These are phyloP conservation scores for Spea hammondii DNA, from an alignment of 2,797 vertebrate genomes.

Conservation along the genomic window DNA sequence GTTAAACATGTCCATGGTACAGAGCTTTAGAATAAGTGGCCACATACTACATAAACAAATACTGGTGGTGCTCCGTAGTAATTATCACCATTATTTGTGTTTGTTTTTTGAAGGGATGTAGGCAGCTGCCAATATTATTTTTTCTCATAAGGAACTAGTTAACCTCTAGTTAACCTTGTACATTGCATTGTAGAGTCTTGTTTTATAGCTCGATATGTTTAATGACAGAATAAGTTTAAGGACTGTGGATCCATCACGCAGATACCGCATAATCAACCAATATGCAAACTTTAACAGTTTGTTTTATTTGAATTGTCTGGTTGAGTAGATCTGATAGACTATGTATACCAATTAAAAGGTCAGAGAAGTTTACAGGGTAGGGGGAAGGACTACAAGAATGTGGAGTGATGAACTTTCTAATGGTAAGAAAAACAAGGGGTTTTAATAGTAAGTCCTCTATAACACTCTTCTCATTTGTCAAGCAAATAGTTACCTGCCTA, in stretches of 20 bases:
- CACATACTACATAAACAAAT: background rate
- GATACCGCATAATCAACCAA: too few relatives aligned
- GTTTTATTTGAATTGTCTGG: too few relatives aligned
- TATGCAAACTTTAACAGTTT: too few relatives aligned
- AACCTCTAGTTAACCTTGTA: background rate
- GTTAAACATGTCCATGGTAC: background rate
- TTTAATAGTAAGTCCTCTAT: background rate
- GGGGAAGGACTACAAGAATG: conserved; percentile 27
- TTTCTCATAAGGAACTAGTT: background rate
- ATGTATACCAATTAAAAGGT: conserved; percentile 27
- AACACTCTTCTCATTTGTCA: background rate
- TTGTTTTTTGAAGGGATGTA: background rate
- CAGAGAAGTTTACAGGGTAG: conserved; percentile 36
- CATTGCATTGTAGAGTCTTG: background rate
- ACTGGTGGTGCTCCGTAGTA: background rate
- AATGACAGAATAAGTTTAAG: background rate
- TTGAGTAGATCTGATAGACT: too few relatives aligned
- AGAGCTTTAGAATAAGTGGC: background rate
- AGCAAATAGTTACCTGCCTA: too few relatives aligned
- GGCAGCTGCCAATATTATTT: background rate
- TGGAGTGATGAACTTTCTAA: conserved; percentile 33
- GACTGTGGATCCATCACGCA: background rate
- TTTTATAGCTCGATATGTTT: background rate
- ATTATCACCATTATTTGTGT: too few relatives aligned
- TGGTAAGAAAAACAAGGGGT: conserved; percentile 35